Evolutionary conservation across 2,113 vertebrate genomes (phyloP).

Genomic region (Ammodytes marinus): DNA sequence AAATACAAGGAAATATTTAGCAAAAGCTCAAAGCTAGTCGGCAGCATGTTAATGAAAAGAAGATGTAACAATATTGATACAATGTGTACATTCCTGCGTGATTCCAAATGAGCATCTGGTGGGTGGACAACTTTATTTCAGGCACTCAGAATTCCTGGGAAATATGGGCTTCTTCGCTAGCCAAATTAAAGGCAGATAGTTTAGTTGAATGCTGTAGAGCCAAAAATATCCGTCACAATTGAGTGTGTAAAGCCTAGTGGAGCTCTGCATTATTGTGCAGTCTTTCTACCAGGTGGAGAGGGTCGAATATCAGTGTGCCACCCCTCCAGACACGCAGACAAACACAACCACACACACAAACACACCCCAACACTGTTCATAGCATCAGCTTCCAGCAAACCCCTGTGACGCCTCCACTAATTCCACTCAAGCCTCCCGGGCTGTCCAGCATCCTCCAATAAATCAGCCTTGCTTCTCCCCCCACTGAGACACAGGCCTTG

Average conservation of each 20-base stretch:
- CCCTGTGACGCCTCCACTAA: conserved; percentile 76
- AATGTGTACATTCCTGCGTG: conserved; percentile 37
- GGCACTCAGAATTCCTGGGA: conserved; percentile 36
- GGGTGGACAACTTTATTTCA: conserved; percentile 59
- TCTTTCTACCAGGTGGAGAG: conserved; percentile 63
- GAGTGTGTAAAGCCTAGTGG: conserved; percentile 37
- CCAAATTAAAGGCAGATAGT: conserved; percentile 75
- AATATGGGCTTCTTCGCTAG: conserved; percentile 47
- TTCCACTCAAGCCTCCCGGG: conserved; percentile 70
- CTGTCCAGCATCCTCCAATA: conserved; percentile 75
- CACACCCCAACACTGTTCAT: conserved; percentile 29
- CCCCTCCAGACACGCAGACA: conserved; percentile 6
- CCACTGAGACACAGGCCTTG: conserved; percentile 53
- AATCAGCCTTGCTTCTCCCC: conserved; percentile 70
- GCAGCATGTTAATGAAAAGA: conserved; percentile 42
- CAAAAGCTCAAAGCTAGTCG: conserved; percentile 6
- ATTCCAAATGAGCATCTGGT: conserved; percentile 53
- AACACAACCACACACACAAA: conserved; percentile 24
- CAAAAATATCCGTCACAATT: conserved; percentile 75
- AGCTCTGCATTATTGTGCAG: conserved; percentile 58
- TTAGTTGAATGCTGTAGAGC: conserved; percentile 74
- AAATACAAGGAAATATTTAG: conserved; percentile 9
- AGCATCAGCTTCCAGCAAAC: conserved; percentile 67
- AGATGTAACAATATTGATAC: conserved; percentile 70
- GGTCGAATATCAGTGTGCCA: conserved; percentile 53